Evolutionary conservation across 2,888 invertebrate species (phyloP).

Genomic region (Hololepta plana): DNA sequence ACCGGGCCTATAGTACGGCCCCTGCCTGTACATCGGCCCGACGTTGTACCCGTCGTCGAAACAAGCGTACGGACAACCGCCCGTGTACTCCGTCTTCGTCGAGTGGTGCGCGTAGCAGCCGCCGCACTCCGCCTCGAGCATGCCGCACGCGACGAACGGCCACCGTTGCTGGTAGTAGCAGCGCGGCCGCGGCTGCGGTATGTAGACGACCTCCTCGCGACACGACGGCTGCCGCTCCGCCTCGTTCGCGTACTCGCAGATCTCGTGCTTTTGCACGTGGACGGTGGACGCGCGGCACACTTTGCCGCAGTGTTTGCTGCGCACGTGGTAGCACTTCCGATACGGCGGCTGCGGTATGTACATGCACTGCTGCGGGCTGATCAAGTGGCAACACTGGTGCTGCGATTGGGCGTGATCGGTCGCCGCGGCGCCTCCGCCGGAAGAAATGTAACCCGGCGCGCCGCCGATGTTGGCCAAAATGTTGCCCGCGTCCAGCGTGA

Average conservation of each 20-base stretch:
- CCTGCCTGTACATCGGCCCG: slow-evolving; percentile 19
- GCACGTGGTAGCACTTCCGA: slow-evolving; percentile 21
- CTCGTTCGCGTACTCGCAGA: slow-evolving; percentile 12
- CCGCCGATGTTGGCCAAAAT: too few relatives aligned
- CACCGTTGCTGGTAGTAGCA: slow-evolving; percentile 21
- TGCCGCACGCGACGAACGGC: slow-evolving; percentile 23
- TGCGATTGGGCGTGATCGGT: neutral
- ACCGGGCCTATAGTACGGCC: slow-evolving; percentile 18
- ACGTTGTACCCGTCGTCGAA: slow-evolving; percentile 17
- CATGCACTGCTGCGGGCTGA: slow-evolving; percentile 24
- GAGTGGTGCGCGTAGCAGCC: slow-evolving; percentile 21
- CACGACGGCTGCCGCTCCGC: slow-evolving; percentile 13
- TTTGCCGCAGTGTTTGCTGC: slow-evolving; percentile 20
- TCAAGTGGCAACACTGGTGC: slow-evolving; percentile 21
- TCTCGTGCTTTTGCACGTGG: slow-evolving; percentile 20
- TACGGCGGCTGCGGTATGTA: slow-evolving; percentile 16
- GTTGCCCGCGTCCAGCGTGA: slow-evolving; percentile 15
- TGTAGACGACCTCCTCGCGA: slow-evolving; percentile 18
- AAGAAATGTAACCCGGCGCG: too few relatives aligned
- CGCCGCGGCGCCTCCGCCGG: neutral
- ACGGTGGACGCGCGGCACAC: slow-evolving; percentile 21
- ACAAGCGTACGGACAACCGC: slow-evolving; percentile 16
- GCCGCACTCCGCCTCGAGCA: slow-evolving; percentile 15
- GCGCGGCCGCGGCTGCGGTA: slow-evolving; percentile 22
- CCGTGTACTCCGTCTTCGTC: slow-evolving; percentile 9